Percentiles rank a stretch among this genome's conserved stretches.
Conservation (phyloP, 92 coral and sea anemone species). For the Parazoanthus swiftii region DNA sequence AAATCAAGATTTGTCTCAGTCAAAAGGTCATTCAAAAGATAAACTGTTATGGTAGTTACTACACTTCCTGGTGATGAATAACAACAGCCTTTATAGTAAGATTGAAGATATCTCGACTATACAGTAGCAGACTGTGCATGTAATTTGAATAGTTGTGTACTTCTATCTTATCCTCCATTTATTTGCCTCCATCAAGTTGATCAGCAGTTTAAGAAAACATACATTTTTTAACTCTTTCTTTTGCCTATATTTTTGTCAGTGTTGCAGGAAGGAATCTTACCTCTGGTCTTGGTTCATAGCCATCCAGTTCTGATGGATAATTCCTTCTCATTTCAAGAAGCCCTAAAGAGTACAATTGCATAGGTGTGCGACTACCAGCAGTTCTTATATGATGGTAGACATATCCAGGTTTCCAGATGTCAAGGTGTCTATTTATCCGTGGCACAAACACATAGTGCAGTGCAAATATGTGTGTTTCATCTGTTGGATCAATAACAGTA, state of each 20-base stretch:
- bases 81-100: background rate
- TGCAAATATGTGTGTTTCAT: conserved; percentile 50
- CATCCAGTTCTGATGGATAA: background rate
- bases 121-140: too few relatives aligned
- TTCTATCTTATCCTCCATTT: too few relatives aligned
- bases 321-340: conserved; percentile 46
- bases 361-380: conserved; percentile 59
- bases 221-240: too few relatives aligned
- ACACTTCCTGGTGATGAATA: conserved; percentile 37
- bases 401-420: conserved; percentile 56
- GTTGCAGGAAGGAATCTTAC: background rate
- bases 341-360: conserved; percentile 62
- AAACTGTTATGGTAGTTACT: conserved; percentile 45
- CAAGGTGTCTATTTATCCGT: conserved; percentile 58
- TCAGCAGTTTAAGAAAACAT: too few relatives aligned
- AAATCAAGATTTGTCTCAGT: conserved; percentile 43
- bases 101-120: too few relatives aligned
- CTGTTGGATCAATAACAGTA: conserved; percentile 38
- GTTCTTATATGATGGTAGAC: conserved; percentile 60
- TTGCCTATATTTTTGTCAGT: too few relatives aligned
- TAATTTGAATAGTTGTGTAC: too few relatives aligned
- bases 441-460: conserved; percentile 60
- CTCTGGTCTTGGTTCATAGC: conserved; percentile 13
- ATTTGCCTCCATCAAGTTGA: too few relatives aligned
- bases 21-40: conserved; percentile 15